Evolutionary conservation across 2,113 vertebrate species (phyloP), one percentile per base, ranked within the genome.

Genomic region (Sphaerodactylus townsendi): DNA sequence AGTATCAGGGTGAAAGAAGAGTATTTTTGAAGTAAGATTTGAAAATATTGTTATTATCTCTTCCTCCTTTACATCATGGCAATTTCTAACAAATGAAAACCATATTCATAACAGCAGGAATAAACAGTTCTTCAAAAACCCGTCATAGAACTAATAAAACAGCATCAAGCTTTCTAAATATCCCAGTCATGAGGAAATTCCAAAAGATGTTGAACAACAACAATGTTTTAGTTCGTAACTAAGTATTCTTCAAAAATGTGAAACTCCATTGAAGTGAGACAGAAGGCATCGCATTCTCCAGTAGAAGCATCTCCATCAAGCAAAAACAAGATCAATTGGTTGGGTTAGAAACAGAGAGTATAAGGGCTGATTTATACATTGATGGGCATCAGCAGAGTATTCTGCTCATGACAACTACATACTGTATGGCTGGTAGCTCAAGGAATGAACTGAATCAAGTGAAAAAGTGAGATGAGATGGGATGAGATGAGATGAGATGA

Each of bases 21-120:
- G 0, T 4, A 21, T 56, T 56, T 56, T 23, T 17, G 4, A 53
- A 56, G 53, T 4, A 0, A 48, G 84, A 83, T 0, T 30, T 0
- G 1, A 75, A 33, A 77, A 37, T 77, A 66, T 46, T 77, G 2
- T 35, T 75, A 82, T 37, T 23, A 59, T 74, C 53, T 10, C 64
- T 81, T 70, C 25, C 53, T 73, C 35, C 35, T 81, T 8, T 10
- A 75, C 59, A 74, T 79, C 53, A 80, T 65, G 33, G 39, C 62
- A 4, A 5, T 56, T 76, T 56, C 46, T 28, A 44, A 28, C 39
- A 33, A 13, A 69, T 56, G 59, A 23, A 28, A 28, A 68, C 19
- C 68, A 69, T 33, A 44, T 75, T 28, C 25, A 66, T 76, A 44
- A 77, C 68, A 77, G 64, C 62, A 25, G 48, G 9, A 48, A 53